A percentile compares a stretch with the other conserved stretches of the same genome.
Conservation (phyloP, 92 coral and sea anemone species). For the Palythoa caribaeorum region DNA sequence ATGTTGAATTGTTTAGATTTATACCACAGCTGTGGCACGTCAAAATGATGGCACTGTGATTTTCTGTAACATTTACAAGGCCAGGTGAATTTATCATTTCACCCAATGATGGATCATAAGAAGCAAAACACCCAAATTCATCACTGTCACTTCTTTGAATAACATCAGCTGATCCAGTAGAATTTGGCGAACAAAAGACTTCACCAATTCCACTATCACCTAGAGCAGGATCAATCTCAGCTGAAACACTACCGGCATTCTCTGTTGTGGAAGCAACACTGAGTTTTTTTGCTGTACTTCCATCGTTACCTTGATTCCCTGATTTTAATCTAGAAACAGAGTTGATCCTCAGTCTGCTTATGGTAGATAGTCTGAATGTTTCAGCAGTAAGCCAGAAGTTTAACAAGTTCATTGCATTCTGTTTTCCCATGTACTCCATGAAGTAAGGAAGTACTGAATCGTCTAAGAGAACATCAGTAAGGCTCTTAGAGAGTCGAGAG, state of each 20-base stretch:
- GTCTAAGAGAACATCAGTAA: conserved; percentile 84
- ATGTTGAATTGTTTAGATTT: conserved; percentile 15
- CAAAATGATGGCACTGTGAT: conserved; percentile 54
- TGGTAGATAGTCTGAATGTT: conserved; percentile 91
- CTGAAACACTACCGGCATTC: not conserved
- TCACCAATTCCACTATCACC: conserved; percentile 26
- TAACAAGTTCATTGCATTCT: conserved; percentile 83
- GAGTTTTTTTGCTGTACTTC: not conserved
- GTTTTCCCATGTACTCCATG: conserved; percentile 94
- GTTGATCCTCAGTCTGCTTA: conserved; percentile 79
- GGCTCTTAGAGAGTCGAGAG: conserved; percentile 89
- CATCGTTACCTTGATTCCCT: conserved; percentile 50
- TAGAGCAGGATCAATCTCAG: not conserved
- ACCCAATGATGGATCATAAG: conserved; percentile 34
- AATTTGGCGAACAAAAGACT: conserved; percentile 26
- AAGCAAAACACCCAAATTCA: conserved; percentile 74
- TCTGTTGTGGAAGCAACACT: not conserved
- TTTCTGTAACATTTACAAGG: conserved; percentile 21
- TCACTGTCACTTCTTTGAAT: conserved; percentile 53
- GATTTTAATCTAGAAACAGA: conserved; percentile 81
- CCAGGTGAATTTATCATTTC: conserved; percentile 11
- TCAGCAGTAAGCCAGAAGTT: conserved; percentile 98
- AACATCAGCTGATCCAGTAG: conserved; percentile 12
- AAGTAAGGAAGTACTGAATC: conserved; percentile 93
- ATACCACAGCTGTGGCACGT: conserved; percentile 71